A percentile compares a stretch with the other conserved stretches of the same genome.
phyloP scores from a whole-genome alignment of 1,140 invertebrate species.

The Drosophila subpulchrella region DNA sequence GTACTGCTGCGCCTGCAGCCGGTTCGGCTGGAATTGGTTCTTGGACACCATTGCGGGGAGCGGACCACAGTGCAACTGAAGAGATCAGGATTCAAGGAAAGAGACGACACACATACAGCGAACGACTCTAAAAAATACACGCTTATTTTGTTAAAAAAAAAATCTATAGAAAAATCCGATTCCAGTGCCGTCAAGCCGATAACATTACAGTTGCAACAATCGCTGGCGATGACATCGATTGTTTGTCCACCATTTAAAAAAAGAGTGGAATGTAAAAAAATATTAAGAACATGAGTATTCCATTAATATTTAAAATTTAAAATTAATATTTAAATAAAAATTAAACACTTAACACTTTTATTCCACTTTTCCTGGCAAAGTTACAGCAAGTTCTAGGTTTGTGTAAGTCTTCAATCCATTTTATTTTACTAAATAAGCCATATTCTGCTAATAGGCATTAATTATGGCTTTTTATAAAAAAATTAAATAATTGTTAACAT shows the following conservation, averaged over 20 bases:
- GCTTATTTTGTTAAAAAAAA: neutral
- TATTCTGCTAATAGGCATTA: no score
- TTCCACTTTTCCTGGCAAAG: no score
- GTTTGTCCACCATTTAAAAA: neutral
- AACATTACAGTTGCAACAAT: neutral
- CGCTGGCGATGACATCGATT: neutral
- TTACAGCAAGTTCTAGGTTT: no score
- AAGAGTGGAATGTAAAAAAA: no score
- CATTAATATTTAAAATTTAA: no score
- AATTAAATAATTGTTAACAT: neutral
- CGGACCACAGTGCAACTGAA: neutral
- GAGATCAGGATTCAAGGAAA: neutral
- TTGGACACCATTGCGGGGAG: constrained; percentile 53
- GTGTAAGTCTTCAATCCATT: no score
- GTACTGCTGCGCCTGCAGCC: constrained; percentile 35
- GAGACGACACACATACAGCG: neutral
- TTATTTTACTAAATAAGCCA: no score
- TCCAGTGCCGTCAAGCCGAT: neutral
- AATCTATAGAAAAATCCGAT: neutral
- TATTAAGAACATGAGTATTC: no score
- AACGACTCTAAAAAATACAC: neutral
- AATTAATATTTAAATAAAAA: no score
- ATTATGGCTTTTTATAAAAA: no score
- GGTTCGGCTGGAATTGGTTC: constrained; percentile 52
- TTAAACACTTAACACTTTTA: no score